Evolutionary conservation across 2,888 invertebrate species (phyloP).

Genomic region (Microctonus aethiopoides): DNA sequence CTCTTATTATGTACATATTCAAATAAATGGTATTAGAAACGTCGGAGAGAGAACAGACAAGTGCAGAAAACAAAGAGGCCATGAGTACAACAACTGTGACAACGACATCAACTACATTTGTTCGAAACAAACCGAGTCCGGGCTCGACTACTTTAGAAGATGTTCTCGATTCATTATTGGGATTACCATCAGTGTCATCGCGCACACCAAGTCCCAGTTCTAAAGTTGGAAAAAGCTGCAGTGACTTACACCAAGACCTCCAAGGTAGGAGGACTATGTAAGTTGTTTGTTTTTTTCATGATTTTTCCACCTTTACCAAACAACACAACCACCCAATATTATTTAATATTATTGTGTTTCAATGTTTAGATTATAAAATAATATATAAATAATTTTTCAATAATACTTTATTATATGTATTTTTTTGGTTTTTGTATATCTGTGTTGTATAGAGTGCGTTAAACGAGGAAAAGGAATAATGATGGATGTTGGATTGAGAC

Average conservation of each 20-base stretch:
- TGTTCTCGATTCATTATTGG: conserved; percentile 91
- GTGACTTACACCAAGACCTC: conserved; percentile 68
- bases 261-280: conserved; percentile 82
- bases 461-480: conserved; percentile 47
- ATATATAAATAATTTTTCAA: not conserved
- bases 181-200: conserved; percentile 81
- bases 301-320: conserved; percentile 3
- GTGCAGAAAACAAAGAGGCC: conserved; percentile 63
- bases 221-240: conserved; percentile 64
- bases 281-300: conserved; percentile 70
- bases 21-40: conserved; percentile 52
- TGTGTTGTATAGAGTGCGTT: conserved; percentile 60
- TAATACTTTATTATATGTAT: not conserved
- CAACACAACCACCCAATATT: not conserved
- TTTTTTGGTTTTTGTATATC: not conserved
- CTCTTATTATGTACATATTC: not conserved
- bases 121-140: conserved; percentile 69
- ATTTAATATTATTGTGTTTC: conserved; percentile 16
- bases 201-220: conserved; percentile 79
- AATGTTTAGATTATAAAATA: not conserved
- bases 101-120: conserved; percentile 51
- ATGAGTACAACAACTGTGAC: conserved; percentile 48
- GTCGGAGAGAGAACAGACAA: conserved; percentile 44
- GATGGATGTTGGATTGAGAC: not conserved
- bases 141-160: conserved; percentile 92